Evolutionary conservation across 2,797 vertebrate genomes (phyloP).

Genomic region (Anguilla anguilla): DNA sequence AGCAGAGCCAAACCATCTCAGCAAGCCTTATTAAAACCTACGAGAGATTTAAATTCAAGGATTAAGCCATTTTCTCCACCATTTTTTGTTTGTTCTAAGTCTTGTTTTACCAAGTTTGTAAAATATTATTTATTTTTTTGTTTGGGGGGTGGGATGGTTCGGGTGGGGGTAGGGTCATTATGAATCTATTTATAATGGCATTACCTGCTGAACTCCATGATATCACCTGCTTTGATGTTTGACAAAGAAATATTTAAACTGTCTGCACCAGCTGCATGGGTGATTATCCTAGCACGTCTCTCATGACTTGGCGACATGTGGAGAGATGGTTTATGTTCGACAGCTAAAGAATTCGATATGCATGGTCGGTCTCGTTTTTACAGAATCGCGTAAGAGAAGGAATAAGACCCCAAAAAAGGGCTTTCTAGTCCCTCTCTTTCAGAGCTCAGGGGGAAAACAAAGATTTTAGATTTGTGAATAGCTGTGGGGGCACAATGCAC

Average conservation of each 20-base stretch:
- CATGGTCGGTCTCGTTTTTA: neutral
- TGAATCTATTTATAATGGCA: neutral
- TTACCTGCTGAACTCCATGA: neutral
- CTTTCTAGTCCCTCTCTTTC: neutral
- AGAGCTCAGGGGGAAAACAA: neutral
- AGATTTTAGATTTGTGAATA: constrained; percentile 3
- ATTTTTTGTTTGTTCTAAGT: neutral
- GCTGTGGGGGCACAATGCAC: neutral
- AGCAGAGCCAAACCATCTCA: neutral
- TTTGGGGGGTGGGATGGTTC: neutral
- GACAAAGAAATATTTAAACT: neutral
- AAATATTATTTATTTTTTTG: neutral
- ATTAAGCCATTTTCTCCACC: neutral
- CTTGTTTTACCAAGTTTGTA: neutral
- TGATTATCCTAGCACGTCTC: neutral
- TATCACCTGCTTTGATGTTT: neutral
- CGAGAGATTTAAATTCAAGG: neutral
- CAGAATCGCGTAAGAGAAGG: neutral
- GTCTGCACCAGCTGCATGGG: neutral
- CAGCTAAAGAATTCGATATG: neutral
- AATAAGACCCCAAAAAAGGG: neutral
- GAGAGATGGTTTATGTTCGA: neutral
- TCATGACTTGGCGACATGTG: neutral
- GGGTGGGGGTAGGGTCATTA: neutral
- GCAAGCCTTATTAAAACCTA: constrained; percentile 16